Evolutionary conservation across 1,140 invertebrate genomes (phyloP).

Genomic region (Conus betulinus): DNA sequence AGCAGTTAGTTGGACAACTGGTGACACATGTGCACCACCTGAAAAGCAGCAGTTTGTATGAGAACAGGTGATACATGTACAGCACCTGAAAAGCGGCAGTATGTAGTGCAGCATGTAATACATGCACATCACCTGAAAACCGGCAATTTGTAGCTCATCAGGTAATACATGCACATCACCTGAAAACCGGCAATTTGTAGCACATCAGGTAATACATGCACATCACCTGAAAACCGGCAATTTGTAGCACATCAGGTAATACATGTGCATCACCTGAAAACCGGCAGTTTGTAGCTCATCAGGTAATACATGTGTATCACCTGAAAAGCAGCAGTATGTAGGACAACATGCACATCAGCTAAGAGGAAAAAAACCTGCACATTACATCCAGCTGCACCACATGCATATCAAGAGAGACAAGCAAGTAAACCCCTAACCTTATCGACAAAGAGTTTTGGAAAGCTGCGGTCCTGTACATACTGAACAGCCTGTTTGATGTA

Average conservation of each 20-base stretch:
- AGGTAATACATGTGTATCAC: slow-evolving; percentile 83
- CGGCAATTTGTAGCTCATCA: slow-evolving; percentile 49
- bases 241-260: neutral
- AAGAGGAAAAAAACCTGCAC: too few species aligned
- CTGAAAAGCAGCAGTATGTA: slow-evolving; percentile 49
- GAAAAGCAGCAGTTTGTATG: neutral
- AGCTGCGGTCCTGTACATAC: too few species aligned
- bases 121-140: too few species aligned
- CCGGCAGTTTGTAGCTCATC: slow-evolving; percentile 66
- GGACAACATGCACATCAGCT: too few species aligned
- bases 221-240: slow-evolving; percentile 75
- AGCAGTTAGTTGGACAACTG: slow-evolving; percentile 73
- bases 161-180: slow-evolving; percentile 82
- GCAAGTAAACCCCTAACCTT: too few species aligned
- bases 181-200: slow-evolving; percentile 63
- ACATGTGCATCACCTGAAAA: neutral
- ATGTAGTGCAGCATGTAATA: too few species aligned
- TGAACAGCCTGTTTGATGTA: too few species aligned
- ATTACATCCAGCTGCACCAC: too few species aligned
- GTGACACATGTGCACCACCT: slow-evolving; percentile 83
- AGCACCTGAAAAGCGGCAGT: too few species aligned
- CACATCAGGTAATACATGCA: slow-evolving; percentile 77
- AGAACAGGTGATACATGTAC: neutral
- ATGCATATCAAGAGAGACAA: too few species aligned
- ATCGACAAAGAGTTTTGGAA: too few species aligned